These are phyloP conservation scores for Sphaerodactylus townsendi DNA, from an alignment of 2,113 vertebrate species.

Conservation along the genomic window DNA sequence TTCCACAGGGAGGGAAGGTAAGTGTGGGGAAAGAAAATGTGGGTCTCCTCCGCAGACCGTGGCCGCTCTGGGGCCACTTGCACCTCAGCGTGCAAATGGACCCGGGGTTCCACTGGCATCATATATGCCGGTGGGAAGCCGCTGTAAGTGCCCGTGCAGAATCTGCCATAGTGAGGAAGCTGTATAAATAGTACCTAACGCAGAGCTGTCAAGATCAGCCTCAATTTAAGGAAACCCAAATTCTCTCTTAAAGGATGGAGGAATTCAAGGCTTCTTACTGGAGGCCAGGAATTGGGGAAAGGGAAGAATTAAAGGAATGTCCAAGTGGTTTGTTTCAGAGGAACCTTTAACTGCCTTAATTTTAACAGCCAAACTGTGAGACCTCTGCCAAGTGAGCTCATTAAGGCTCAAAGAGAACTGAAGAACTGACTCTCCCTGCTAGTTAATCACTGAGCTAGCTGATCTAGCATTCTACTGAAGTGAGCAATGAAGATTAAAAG, in stretches of 20 bases:
- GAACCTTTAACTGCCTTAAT: not conserved
- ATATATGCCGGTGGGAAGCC: too few relatives aligned
- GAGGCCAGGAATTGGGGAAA: not conserved
- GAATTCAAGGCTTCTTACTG: not conserved
- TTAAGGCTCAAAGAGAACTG: fast-evolving
- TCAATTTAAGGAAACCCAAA: not conserved
- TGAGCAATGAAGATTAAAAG: not conserved
- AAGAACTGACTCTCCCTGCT: not conserved
- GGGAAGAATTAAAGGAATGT: not conserved
- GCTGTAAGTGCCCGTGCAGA: too few relatives aligned
- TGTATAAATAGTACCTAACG: too few relatives aligned
- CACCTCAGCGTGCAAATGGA: too few relatives aligned
- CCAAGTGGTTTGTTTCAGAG: not conserved
- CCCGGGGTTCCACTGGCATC: too few relatives aligned
- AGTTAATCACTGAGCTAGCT: not conserved
- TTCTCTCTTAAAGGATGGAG: not conserved
- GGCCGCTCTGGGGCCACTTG: too few relatives aligned
- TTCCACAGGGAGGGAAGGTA: too few relatives aligned
- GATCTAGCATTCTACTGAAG: not conserved
- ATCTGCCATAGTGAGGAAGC: too few relatives aligned
- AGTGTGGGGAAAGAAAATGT: too few relatives aligned
- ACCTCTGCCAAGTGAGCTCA: not conserved
- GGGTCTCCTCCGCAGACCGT: too few relatives aligned
- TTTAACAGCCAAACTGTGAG: not conserved
- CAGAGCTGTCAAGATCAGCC: not conserved